phyloP scores from a whole-genome alignment of 2,797 vertebrate genomes.

The Crocodylus rhombifer region DNA sequence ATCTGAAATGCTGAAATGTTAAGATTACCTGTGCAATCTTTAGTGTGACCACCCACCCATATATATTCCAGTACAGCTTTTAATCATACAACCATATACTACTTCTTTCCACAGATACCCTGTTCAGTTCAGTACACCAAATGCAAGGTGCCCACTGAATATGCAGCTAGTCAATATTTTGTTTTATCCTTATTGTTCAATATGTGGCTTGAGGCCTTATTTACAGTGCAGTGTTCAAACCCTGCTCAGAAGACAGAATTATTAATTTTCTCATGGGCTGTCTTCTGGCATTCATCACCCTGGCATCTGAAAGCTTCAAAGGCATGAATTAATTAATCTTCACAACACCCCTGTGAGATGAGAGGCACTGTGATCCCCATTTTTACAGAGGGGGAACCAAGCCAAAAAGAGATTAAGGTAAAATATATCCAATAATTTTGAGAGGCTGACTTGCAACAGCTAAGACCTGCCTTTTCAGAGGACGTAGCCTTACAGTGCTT shows the following conservation, averaged over 20 bases:
- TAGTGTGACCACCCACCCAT: background rate
- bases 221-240: background rate
- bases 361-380: background rate
- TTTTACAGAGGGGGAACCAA: background rate
- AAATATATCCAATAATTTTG: background rate
- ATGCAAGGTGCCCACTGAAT: background rate
- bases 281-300: background rate
- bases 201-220: background rate
- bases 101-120: background rate
- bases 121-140: background rate
- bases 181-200: background rate
- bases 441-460: background rate
- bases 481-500: background rate
- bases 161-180: background rate
- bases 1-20: slow-evolving; percentile 23
- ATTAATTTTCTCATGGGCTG: background rate
- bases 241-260: background rate
- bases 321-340: background rate
- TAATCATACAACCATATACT: background rate
- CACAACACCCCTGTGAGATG: background rate
- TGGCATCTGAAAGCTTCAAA: background rate
- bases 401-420: background rate
- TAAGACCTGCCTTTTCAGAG: background rate
- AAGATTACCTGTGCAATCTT: background rate
- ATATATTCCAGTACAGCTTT: background rate